Base-by-base conservation (phyloP, 1,140 invertebrate genomes). In the Hyphantria cunea region DNA sequence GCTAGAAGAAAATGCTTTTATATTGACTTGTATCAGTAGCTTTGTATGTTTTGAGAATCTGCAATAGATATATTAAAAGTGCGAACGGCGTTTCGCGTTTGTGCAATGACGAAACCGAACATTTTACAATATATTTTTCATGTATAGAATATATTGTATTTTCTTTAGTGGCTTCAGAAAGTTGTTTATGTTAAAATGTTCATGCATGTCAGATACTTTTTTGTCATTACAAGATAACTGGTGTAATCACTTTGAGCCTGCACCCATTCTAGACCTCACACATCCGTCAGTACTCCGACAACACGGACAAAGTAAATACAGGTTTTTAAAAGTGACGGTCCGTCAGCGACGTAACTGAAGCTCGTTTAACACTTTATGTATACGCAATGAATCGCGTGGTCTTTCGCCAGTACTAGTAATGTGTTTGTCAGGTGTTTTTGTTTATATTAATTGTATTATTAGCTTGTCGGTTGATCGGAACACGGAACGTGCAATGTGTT, bases 1-100 rank as follows among this genome's bases (percentile, higher is more conserved):
- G 76, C 74, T 82, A 79, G 75, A 63, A 55, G 12, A 44, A 71
- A 51, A 32, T 34, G 17, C 48, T 60, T 60, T 42, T 60, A 60
- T 33, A 37, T 37, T 60, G 0, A 51, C 50, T 50, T 60, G 17
- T 51, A 51, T 50, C 12, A n/a, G 25, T 42, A 60, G 53, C 49
- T 45, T 62, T 55, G 31, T n/a, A 56, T 53, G 47, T 14, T 13
- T 25, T 34, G 42, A 33, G 14, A 25, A 31, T 59, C 5, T n/a
- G 8, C 4, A 12, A 37, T 59, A 49, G 47, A 9, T 10, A 49
- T 39, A 37, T 49, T 45, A 59, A 15, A 3, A 15, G 37, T 48
- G 44, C 45, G 15, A 32, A n/a, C n/a, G n/a, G 17, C 10, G 45
- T 56, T 32, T 56, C 32, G 42, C 32, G 34, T 37, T 32, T 41